Base-by-base conservation (phyloP, 2,888 invertebrate species). In the Cerastis rubricosa region DNA sequence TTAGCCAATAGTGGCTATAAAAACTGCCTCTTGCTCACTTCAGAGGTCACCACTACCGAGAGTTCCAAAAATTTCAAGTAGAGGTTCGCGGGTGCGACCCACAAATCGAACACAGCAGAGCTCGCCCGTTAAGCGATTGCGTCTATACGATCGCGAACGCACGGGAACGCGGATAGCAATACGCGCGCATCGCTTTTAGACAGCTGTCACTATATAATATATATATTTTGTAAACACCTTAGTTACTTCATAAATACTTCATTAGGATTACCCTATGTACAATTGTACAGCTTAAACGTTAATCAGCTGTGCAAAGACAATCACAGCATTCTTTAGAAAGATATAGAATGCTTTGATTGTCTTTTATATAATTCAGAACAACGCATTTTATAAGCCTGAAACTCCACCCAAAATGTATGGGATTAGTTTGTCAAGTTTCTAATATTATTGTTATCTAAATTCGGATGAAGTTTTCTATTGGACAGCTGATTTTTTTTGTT, bases 351-450 rank as follows among this genome's bases (percentile, higher is more conserved):
- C 14, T 29, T 5, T n/a, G 14, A 29, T 66, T 22, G 22, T 47
- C 5, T 54, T n/a, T 29, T 29, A 35, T 54, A 54, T 11, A 57
- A 14, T 25, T 57, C 57, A 17, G 29, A 59, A 57, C 14, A 54
- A n/a, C 12, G 54, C 57, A 57, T 25, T 57, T 59, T 59, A 8
- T 6, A 59, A 59, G 29, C 40, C 22, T 22, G 63, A 40, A 63
- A 40, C 17, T 63, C 22, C 35, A 17, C 35, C 40, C n/a, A 45
- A 70, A 70, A 70, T 70, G n/a, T 68, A 25, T 19, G 63, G 3
- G 17, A 70, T 68, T 61, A 14, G 22, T 8, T 47, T 14, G 8
- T 47, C 45, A 47, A 47, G 29, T 47, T 66, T 12, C 29, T 29
- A 9, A 61, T 35, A 19, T n/a, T 43, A n/a, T 40, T n/a, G n/a